Conservation (phyloP, 2,888 invertebrate genomes). For the Copidosoma aretas region DNA sequence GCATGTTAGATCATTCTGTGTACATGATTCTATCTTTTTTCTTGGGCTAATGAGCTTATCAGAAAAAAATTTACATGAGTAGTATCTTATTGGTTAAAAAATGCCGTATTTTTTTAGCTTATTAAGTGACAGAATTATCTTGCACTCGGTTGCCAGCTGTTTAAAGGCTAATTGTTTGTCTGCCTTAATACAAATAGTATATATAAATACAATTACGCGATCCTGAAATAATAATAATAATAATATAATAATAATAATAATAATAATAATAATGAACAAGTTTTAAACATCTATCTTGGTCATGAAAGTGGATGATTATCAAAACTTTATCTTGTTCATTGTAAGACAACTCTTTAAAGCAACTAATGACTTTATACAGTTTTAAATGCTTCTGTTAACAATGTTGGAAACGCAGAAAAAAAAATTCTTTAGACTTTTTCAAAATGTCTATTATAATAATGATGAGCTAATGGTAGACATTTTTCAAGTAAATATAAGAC, state of each 20-base stretch:
- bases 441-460: too few species aligned
- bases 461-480: too few species aligned
- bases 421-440: too few species aligned
- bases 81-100: conserved; percentile 59
- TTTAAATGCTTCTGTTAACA: too few species aligned
- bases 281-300: too few species aligned
- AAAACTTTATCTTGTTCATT: too few species aligned
- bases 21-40: conserved; percentile 27
- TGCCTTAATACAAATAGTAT: conserved; percentile 49
- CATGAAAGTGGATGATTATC: too few species aligned
- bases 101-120: conserved; percentile 58
- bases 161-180: conserved; percentile 48
- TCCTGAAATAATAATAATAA: conserved; percentile 41
- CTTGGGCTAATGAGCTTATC: conserved; percentile 54
- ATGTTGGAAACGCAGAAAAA: not conserved
- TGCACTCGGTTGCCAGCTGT: conserved; percentile 39
- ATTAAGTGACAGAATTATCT: conserved; percentile 55
- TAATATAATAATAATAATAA: too few species aligned
- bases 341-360: too few species aligned
- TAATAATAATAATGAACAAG: not conserved
- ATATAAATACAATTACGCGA: conserved; percentile 50
- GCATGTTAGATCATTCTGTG: conserved; percentile 40
- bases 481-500: too few species aligned
- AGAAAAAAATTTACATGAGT: conserved; percentile 60
- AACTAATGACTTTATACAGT: too few species aligned